Conservation (phyloP, 2,797 vertebrate genomes). For the Arnoldichthys spilopterus region DNA sequence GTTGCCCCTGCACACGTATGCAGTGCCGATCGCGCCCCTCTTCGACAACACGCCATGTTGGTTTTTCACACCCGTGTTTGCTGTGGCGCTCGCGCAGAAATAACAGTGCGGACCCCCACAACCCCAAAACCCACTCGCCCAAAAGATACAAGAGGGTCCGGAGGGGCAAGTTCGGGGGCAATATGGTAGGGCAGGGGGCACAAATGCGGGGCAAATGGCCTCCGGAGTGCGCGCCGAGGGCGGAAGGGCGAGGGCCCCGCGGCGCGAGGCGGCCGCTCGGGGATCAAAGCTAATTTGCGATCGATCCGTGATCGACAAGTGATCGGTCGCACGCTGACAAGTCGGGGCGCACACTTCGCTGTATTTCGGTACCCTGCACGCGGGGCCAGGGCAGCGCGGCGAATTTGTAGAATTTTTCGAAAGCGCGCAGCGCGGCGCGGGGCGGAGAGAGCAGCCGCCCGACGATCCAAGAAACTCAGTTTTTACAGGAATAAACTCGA, state of each 20-base stretch:
- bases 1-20: slow-evolving; percentile 91
- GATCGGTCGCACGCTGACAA: slow-evolving; percentile 42
- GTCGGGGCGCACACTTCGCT: slow-evolving; percentile 66
- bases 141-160: neutral
- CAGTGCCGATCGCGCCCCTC: slow-evolving; percentile 77
- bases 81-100: neutral
- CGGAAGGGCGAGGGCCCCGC: slow-evolving; percentile 81
- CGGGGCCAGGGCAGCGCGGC: no score
- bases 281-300: slow-evolving; percentile 74
- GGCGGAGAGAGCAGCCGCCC: slow-evolving; percentile 36
- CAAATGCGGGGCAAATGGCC: neutral
- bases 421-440: slow-evolving; percentile 47
- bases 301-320: slow-evolving; percentile 42
- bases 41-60: slow-evolving; percentile 89
- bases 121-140: no score
- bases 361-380: slow-evolving; percentile 85
- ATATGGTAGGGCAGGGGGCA: neutral
- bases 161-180: neutral
- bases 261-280: slow-evolving; percentile 60
- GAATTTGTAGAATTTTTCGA: slow-evolving; percentile 92
- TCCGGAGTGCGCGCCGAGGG: neutral
- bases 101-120: neutral
- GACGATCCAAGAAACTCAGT: slow-evolving; percentile 69
- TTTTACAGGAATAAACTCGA: slow-evolving; percentile 61
- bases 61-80: slow-evolving; percentile 67